Conservation (phyloP, 2,797 vertebrate species). For the Acanthiza pusilla region DNA sequence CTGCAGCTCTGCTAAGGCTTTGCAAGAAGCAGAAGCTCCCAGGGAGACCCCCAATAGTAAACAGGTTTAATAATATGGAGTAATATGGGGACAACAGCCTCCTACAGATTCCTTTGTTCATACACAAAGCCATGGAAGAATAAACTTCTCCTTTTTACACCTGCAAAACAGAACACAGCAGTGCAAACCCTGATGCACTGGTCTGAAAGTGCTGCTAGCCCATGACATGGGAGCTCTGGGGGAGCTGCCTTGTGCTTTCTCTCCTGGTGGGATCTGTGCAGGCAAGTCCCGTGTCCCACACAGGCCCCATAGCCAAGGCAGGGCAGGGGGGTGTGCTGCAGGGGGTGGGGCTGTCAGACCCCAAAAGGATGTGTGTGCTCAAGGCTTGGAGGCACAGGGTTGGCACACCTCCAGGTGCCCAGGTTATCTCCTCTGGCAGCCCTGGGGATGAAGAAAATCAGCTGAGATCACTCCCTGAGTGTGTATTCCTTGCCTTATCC, state of each 20-base stretch:
- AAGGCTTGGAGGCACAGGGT: background rate
- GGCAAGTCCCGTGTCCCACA: background rate
- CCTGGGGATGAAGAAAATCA: background rate
- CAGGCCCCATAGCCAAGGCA: background rate
- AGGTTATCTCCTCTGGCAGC: background rate
- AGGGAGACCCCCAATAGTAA: background rate
- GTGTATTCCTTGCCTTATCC: background rate
- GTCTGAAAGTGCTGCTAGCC: background rate
- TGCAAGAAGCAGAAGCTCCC: background rate
- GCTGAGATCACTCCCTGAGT: background rate
- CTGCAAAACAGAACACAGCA: background rate
- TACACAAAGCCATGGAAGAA: background rate
- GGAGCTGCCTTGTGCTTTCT: background rate
- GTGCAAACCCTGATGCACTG: background rate
- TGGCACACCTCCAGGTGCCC: background rate
- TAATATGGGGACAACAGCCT: background rate
- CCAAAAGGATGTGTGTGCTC: background rate
- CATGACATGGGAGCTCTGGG: background rate
- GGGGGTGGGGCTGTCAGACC: background rate
- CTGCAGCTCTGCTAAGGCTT: background rate
- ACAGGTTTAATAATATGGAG: background rate
- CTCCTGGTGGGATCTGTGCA: background rate
- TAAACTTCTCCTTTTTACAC: background rate
- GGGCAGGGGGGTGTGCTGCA: background rate
- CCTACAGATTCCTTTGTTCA: background rate